A percentile compares a stretch with the other conserved stretches of the same genome.
These are phyloP conservation scores for Linurgus olivaceus DNA, from an alignment of 2,797 vertebrate genomes.

Conservation along the genomic window DNA sequence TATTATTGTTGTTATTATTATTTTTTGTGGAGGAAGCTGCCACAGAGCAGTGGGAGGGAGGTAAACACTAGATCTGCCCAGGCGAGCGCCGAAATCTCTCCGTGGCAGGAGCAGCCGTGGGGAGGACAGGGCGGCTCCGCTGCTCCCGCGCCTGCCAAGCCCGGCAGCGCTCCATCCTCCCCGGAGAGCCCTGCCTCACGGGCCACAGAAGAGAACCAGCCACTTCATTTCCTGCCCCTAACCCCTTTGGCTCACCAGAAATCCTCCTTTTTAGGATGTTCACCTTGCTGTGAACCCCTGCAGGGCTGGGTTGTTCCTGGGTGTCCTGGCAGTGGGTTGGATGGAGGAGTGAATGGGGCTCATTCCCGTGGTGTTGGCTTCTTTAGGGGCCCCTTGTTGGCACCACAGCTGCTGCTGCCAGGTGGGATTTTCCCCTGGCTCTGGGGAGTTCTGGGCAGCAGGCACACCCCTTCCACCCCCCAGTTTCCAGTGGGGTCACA, in stretches of 20 bases:
- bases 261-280: background rate
- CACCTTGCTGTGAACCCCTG: background rate
- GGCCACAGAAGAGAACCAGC: background rate
- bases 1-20: background rate
- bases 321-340: background rate
- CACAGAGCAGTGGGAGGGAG: background rate
- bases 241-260: background rate
- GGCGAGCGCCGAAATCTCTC: background rate
- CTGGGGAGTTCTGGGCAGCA: background rate
- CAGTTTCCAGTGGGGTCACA: accelerated
- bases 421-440: background rate
- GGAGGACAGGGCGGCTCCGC: background rate
- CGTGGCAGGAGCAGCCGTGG: background rate
- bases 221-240: background rate
- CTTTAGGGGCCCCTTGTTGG: background rate
- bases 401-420: background rate
- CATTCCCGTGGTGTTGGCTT: accelerated
- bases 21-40: conserved; percentile 1
- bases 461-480: accelerated
- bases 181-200: accelerated
- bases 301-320: background rate
- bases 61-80: conserved; percentile 27
- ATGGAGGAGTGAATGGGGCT: background rate
- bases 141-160: background rate
- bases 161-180: background rate